Evolutionary conservation across 2,113 vertebrate genomes (phyloP).

Genomic region (Sapayoa aenigma): DNA sequence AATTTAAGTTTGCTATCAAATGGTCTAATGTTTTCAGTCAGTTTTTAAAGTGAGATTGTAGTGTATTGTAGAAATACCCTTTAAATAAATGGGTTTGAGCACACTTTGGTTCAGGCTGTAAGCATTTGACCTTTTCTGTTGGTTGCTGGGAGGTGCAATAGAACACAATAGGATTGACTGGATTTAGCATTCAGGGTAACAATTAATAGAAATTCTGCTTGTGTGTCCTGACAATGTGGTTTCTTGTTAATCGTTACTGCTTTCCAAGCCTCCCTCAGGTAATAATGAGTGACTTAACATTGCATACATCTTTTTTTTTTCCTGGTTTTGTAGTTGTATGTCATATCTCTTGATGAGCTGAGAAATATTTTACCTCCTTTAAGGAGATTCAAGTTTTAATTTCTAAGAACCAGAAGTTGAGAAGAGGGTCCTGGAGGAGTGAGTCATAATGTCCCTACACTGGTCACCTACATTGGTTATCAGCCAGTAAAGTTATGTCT

Average conservation of each 20-base stretch:
- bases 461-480: neutral
- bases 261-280: conserved; percentile 3
- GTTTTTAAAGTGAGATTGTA: neutral
- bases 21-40: neutral
- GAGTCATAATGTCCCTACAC: neutral
- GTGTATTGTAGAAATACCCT: neutral
- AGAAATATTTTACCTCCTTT: neutral
- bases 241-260: conserved; percentile 54
- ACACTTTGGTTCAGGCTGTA: neutral
- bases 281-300: conserved; percentile 41
- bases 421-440: neutral
- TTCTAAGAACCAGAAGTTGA: neutral
- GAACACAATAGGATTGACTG: conserved; percentile 36
- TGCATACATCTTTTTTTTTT: neutral
- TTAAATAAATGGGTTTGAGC: neutral
- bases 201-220: conserved; percentile 50
- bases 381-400: neutral
- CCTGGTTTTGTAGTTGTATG: neutral
- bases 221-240: conserved; percentile 8
- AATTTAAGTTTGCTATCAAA: neutral
- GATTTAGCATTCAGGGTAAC: conserved; percentile 50
- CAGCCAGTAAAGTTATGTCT: neutral
- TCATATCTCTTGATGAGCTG: neutral
- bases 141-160: neutral
- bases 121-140: neutral